phyloP scores from a whole-genome alignment of 2,797 vertebrate genomes.

The Orestias chungarensis region DNA sequence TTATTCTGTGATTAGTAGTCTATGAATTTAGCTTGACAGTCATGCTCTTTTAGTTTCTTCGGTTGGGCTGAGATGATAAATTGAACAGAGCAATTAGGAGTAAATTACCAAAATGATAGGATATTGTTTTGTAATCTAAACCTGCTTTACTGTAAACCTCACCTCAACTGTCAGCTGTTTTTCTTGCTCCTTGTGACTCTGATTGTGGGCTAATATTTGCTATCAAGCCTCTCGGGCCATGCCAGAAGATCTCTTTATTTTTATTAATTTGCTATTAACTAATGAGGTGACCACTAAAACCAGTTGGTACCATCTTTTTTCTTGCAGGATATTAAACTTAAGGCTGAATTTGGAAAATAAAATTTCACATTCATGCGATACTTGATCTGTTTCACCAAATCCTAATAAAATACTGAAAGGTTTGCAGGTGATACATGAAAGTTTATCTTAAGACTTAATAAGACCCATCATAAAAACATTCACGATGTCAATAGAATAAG shows the following conservation, averaged over 20 bases:
- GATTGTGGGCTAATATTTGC: background rate
- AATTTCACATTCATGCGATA: background rate
- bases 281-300: background rate
- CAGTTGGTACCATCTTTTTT: background rate
- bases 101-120: no score
- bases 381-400: background rate
- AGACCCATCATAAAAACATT: background rate
- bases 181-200: background rate
- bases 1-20: background rate
- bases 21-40: no score
- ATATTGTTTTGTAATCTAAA: no score
- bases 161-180: background rate
- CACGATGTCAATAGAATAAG: background rate
- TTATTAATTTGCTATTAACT: background rate
- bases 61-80: no score
- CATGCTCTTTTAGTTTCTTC: no score
- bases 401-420: background rate
- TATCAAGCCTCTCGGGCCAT: background rate
- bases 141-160: no score
- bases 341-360: background rate
- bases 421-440: background rate
- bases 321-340: background rate
- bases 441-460: background rate
- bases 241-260: background rate
- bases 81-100: background rate